These are phyloP conservation scores for Equus quagga DNA, from an alignment of 2,113 vertebrate species.

Conservation along the genomic window DNA sequence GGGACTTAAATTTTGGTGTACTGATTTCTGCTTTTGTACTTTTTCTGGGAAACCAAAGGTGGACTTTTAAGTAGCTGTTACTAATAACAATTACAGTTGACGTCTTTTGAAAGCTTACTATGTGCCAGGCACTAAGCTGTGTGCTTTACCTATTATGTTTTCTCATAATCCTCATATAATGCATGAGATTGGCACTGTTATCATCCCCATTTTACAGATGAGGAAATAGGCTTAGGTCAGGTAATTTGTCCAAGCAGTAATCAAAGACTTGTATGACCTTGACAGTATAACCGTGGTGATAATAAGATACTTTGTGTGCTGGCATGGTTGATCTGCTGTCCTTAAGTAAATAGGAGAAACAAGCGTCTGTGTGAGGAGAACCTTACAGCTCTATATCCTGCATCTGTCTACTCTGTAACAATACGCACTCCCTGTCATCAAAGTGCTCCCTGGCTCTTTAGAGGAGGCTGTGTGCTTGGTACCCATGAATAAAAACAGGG, in stretches of 20 bases:
- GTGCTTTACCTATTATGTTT: not conserved
- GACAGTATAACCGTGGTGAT: not conserved
- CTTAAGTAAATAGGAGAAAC: not conserved
- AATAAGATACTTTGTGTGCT: not conserved
- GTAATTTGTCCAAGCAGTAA: not conserved
- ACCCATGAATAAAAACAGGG: not conserved
- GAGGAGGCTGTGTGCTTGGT: not conserved
- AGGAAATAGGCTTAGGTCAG: not conserved
- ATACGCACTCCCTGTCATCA: not conserved
- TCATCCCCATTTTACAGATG: not conserved
- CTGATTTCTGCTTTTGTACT: not conserved
- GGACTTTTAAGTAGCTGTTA: not conserved
- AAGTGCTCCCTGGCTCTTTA: not conserved
- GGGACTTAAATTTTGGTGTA: not conserved
- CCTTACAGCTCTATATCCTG: not conserved
- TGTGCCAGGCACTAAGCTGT: not conserved
- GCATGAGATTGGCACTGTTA: not conserved
- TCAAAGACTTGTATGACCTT: not conserved
- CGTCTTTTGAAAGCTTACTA: not conserved
- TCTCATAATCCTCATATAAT: not conserved
- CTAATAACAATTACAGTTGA: not conserved
- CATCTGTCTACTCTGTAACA: not conserved
- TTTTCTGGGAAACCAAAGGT: constrained; percentile 17
- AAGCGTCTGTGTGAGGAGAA: not conserved
- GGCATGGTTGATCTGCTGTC: not conserved